Conservation (phyloP, 2,113 vertebrate genomes). For the Calyptommatus sinebrachiatus region DNA sequence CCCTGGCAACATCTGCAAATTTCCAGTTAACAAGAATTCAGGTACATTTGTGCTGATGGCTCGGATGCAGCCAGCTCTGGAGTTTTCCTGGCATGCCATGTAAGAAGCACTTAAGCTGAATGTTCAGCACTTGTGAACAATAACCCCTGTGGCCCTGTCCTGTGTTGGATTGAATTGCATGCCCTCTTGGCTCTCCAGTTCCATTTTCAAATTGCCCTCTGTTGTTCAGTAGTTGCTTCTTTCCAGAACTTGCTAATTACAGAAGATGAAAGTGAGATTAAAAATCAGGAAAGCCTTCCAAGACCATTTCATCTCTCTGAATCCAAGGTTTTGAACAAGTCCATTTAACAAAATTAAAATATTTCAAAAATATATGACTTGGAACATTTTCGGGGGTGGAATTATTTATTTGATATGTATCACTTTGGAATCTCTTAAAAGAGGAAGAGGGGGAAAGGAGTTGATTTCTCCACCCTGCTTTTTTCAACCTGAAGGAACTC, state of each 20-base stretch:
- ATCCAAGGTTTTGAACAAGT: neutral
- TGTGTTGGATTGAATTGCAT: constrained; percentile 13
- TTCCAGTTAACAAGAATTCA: constrained; percentile 65
- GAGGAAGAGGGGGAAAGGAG: no score
- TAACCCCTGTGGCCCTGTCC: constrained; percentile 23
- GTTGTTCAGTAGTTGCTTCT: neutral
- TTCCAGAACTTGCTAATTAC: constrained; percentile 11
- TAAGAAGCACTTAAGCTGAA: constrained; percentile 39
- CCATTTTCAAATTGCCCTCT: constrained; percentile 29
- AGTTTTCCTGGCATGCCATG: constrained; percentile 39
- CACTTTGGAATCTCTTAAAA: no score
- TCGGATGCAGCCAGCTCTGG: constrained; percentile 42
- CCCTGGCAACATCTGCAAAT: constrained; percentile 53
- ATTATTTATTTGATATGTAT: no score
- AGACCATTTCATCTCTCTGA: neutral
- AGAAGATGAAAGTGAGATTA: neutral
- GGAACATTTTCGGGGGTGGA: no score
- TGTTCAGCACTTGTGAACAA: constrained; percentile 47
- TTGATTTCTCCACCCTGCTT: no score
- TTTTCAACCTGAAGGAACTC: no score
- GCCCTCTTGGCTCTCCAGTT: constrained; percentile 23
- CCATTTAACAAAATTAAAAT: neutral
- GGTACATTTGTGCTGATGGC: constrained; percentile 39
- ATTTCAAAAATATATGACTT: neutral
- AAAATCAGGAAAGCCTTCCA: neutral